A percentile compares a stretch with the other conserved stretches of the same genome.
Evolutionary conservation across 1,140 invertebrate species (phyloP).

Genomic region (Sinonovacula constricta): DNA sequence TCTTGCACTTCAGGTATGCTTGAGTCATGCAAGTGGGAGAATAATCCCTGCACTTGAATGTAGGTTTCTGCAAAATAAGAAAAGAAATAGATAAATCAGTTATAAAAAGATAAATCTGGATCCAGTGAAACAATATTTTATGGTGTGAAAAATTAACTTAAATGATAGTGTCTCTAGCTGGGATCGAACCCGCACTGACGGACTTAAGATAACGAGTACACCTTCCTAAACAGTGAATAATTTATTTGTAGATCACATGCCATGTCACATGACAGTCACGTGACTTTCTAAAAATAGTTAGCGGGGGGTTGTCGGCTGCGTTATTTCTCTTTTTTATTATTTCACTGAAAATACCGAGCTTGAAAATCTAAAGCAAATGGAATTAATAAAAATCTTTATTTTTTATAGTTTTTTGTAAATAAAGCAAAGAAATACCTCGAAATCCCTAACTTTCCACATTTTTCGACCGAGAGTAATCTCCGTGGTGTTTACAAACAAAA

Average conservation of each 20-base stretch:
- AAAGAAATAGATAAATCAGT: no score
- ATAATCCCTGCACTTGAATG: no score
- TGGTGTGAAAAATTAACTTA: no score
- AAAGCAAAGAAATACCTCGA: no score
- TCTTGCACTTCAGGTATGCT: neutral
- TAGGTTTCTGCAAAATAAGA: no score
- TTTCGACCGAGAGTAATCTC: no score
- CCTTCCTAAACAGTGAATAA: constrained; percentile 5
- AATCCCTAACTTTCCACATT: no score
- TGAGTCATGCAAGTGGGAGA: neutral
- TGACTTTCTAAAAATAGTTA: no score
- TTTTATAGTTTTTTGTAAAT: no score
- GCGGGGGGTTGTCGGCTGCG: neutral
- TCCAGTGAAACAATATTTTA: neutral
- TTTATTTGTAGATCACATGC: constrained; percentile 7
- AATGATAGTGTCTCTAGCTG: neutral
- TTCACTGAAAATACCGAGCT: neutral
- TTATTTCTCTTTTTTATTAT: neutral
- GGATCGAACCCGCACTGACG: neutral
- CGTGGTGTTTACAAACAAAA: no score
- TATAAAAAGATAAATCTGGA: neutral
- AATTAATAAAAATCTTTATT: no score
- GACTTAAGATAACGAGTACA: constrained; percentile 8
- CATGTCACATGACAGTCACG: constrained; percentile 2
- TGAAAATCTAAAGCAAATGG: no score